phyloP scores from a whole-genome alignment of 2,113 vertebrate genomes.

The Syrrhaptes paradoxus region DNA sequence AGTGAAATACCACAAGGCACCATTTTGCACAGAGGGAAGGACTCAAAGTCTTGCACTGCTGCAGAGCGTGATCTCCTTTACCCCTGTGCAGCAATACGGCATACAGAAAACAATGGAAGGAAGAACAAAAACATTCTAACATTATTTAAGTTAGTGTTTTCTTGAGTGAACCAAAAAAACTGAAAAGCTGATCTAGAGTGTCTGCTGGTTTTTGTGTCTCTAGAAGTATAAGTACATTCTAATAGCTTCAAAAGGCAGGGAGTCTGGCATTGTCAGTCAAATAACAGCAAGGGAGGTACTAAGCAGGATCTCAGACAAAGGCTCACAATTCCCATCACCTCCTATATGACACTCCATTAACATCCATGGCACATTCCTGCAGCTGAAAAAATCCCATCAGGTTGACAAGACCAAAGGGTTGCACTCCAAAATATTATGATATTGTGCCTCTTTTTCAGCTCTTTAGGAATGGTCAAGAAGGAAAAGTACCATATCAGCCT shows the following conservation, averaged over 20 bases:
- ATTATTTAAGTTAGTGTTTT: background rate
- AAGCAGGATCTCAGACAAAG: background rate
- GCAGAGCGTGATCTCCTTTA: background rate
- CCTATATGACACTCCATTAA: background rate
- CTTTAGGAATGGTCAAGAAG: background rate
- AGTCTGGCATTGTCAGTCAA: background rate
- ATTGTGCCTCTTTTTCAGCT: background rate
- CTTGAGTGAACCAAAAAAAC: background rate
- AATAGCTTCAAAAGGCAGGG: background rate
- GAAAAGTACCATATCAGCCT: background rate
- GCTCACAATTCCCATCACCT: background rate
- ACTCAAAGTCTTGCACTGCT: background rate
- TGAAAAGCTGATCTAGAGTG: background rate
- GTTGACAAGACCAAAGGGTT: background rate
- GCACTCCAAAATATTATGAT: background rate
- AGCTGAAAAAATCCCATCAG: background rate
- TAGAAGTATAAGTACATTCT: background rate
- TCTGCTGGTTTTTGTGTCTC: background rate
- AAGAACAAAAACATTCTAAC: background rate
- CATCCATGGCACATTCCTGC: rapidly evolving
- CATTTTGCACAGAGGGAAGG: background rate
- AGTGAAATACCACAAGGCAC: background rate
- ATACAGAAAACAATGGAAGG: background rate
- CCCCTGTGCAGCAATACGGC: background rate
- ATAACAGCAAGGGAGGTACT: background rate